These are phyloP conservation scores for Lasioglossum albipes DNA, from an alignment of 1,140 invertebrate genomes.

Conservation along the genomic window DNA sequence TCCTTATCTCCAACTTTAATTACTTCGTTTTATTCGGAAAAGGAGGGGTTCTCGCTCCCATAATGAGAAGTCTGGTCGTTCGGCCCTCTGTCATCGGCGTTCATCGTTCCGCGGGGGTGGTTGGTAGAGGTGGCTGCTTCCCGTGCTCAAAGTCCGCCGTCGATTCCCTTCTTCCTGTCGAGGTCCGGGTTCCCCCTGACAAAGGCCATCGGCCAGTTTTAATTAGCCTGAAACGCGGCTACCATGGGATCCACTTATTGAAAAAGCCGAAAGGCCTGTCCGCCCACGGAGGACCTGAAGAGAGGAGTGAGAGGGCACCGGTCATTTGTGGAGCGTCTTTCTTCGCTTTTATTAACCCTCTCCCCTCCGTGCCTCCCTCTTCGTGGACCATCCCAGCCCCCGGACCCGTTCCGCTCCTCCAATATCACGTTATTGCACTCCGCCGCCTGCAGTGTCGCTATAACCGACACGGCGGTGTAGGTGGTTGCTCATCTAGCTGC, in stretches of 20 bases:
- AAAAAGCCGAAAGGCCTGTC: slow-evolving; percentile 18
- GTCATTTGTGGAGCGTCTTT: slow-evolving; percentile 46
- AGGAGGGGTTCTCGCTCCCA: slow-evolving; percentile 41
- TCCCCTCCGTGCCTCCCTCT: neutral
- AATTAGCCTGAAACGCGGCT: slow-evolving; percentile 54
- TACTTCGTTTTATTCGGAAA: slow-evolving; percentile 62
- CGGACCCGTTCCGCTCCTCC: slow-evolving; percentile 35
- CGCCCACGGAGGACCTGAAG: slow-evolving; percentile 16
- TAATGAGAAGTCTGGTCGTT: slow-evolving; percentile 55
- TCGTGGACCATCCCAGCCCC: neutral
- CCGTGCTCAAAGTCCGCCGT: slow-evolving; percentile 23
- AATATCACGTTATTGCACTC: slow-evolving; percentile 67
- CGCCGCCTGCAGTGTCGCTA: slow-evolving; percentile 59
- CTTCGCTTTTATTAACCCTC: slow-evolving; percentile 58
- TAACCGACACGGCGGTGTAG: slow-evolving; percentile 50
- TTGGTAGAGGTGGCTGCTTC: neutral
- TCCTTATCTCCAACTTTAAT: slow-evolving; percentile 62
- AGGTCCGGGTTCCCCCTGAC: neutral
- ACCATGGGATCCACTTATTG: slow-evolving; percentile 49
- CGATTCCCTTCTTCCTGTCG: neutral
- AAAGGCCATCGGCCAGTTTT: slow-evolving; percentile 42
- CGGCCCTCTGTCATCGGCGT: slow-evolving; percentile 40
- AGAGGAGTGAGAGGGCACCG: neutral
- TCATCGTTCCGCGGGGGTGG: neutral
- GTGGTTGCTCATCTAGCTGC: slow-evolving; percentile 56